Base-by-base conservation (phyloP, 2,888 invertebrate species). In the Drosophila borborema region DNA sequence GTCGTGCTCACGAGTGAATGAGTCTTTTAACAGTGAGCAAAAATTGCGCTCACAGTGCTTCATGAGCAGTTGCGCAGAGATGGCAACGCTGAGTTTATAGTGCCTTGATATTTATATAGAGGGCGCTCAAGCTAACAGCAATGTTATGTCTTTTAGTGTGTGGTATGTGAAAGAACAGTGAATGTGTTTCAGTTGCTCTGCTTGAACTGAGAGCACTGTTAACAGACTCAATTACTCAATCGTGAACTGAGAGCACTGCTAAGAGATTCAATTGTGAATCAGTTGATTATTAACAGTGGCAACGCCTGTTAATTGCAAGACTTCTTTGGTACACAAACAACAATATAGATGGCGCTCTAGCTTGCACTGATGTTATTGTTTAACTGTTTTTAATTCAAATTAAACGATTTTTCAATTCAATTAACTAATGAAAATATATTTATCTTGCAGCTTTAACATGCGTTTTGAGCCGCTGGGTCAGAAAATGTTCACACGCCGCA, bases 401-500 rank as follows among this genome's bases (percentile, higher is more conserved):
- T 45, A 9, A 7, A 40, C 10, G 23, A n/a, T 12, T 9, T 38
- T 48, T 70, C 9, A 34, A 51, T 73, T 34, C 38, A 28, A 23
- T 41, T 9, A 9, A 23, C 12, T 20, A 38, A 3, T 46, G 20
- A 55, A 38, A 18, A 1, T 18, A 18, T 49, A 10, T 1, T 59
- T 0, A 31, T 5, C 3, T 67, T 80, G 20, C 78, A 84, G 88
- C 86, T 82, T 72, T 77, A 89, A 72, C 62, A 92, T 91, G 92
- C 91, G 92, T 60, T 92, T 91, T 51, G 91, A 91, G 82, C 91
- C 91, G 46, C 77, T 91, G 68, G 90, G 92, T 56, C 91, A 90
- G 72, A 92, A 91, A 86, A 93, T 93, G 93, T 93, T 94, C 78
- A 93, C 94, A 66, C 94, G 95, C 75, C 95, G 96, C 81, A 96